Evolutionary conservation across 1,140 invertebrate species (phyloP).

Genomic region (Drosophila paulistorum): DNA sequence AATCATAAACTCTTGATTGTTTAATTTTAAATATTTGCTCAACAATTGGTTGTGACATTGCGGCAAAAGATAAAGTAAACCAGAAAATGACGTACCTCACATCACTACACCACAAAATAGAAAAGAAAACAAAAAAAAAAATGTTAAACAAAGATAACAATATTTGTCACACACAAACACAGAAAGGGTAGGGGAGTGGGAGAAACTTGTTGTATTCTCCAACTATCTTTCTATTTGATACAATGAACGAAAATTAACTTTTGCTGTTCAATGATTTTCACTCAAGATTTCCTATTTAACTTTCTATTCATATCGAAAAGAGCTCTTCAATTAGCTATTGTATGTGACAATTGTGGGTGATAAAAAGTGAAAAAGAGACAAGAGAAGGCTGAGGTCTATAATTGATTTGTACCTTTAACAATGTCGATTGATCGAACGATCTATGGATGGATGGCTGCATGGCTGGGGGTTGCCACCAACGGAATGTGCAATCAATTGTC

Average conservation of each 20-base stretch:
- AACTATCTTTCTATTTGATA: conserved; percentile 9
- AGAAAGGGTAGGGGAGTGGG: neutral
- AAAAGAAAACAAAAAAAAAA: neutral
- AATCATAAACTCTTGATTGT: conserved; percentile 27
- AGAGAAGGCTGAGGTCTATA: conserved; percentile 38
- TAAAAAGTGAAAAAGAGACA: conserved; percentile 22
- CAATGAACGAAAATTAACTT: conserved; percentile 73
- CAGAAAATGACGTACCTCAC: conserved; percentile 12
- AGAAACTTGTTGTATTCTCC: conserved; percentile 18
- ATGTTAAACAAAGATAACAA: conserved; percentile 50
- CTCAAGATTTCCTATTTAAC: conserved; percentile 62
- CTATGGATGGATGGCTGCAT: neutral
- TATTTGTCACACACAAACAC: conserved; percentile 57
- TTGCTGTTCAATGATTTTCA: conserved; percentile 58
- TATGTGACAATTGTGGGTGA: conserved; percentile 50
- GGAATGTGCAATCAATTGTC: conserved; percentile 66
- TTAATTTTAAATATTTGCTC: conserved; percentile 57
- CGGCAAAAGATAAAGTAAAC: conserved; percentile 57
- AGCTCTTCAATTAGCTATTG: conserved; percentile 53
- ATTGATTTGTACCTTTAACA: conserved; percentile 65
- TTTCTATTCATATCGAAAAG: conserved; percentile 45
- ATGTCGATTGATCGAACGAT: neutral
- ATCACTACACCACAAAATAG: neutral
- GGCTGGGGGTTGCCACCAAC: neutral
- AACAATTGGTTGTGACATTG: conserved; percentile 60